Base-by-base conservation (phyloP, 1,140 invertebrate species). In the Drosophila nigrodunni region DNA sequence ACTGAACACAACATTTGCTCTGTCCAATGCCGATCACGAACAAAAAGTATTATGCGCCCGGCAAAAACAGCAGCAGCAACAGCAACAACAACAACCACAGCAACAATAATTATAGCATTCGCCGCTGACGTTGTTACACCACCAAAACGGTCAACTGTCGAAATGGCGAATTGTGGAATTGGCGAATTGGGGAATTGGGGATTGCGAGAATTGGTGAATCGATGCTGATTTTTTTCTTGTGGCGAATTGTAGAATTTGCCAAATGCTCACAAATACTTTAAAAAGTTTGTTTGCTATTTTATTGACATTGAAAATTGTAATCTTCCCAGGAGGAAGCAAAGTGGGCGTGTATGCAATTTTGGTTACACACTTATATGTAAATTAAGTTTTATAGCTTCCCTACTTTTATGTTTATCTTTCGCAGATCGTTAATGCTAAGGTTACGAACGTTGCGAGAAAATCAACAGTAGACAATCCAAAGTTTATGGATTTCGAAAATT, bases 1-100 rank as follows among this genome's bases (percentile, higher is more conserved):
- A 86, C 82, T 86, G 72, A 87, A 88, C 67, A 77, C 69, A 74
- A 80, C 69, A 74, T 67, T 77, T 77, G 60, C 78, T 73, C 77
- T 70, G 77, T 65, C 58, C 58, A 62, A 87, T 88, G 80, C 67
- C 62, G 83, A 87, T 88, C 83, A 87, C 83, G 80, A 83, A 87
- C 77, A 15, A 72, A 78, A 77, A 61, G 25, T 64, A 59, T 71
- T 57, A 47, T 75, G 71, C 55, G 50, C 39, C 43, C 65, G 67
- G 77, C 80, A 80, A 77, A 87, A 87, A 87, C 78, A 60, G 68
- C 77, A 83, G 37, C 50, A 82, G 44, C 62, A 67, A 52, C 15
- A 67, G 21, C 49, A 59, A 44, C 35, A 54, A 30, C 57, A 52
- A 64, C 46, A 68, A 25, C 15, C 44, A 39, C 18, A 65, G 34